Evolutionary conservation across 2,113 vertebrate species (phyloP).

Genomic region (Argyrosomus japonicus): DNA sequence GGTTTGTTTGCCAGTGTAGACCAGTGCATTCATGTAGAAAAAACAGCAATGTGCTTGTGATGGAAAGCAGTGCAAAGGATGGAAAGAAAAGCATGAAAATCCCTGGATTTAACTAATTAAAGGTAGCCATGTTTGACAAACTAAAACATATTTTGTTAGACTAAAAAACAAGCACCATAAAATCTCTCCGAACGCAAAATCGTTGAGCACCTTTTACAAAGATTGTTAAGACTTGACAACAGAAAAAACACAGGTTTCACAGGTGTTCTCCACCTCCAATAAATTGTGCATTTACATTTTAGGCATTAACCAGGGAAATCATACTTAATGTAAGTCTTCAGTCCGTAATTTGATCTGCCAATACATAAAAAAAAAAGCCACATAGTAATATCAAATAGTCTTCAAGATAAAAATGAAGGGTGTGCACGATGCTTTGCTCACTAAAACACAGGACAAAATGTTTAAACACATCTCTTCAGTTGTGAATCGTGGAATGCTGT

Average conservation of each 20-base stretch:
- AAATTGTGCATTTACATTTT: slow-evolving; percentile 42
- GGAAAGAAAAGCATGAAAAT: neutral
- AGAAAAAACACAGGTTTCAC: neutral
- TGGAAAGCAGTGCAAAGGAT: slow-evolving; percentile 18
- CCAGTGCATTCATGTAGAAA: slow-evolving; percentile 36
- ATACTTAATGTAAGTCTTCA: slow-evolving; percentile 68
- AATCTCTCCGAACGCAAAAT: neutral
- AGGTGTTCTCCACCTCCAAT: neutral
- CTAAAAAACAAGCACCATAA: neutral
- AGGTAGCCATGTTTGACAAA: neutral
- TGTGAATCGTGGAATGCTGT: slow-evolving; percentile 45
- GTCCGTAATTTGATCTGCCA: slow-evolving; percentile 38
- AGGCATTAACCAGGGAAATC: slow-evolving; percentile 44
- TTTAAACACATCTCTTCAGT: slow-evolving; percentile 25
- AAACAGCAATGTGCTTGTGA: neutral
- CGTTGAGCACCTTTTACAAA: slow-evolving; percentile 9
- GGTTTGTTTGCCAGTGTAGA: slow-evolving; percentile 47
- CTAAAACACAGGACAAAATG: slow-evolving; percentile 23
- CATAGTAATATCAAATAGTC: slow-evolving; percentile 8
- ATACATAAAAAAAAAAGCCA: slow-evolving; percentile 8
- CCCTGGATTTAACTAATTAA: neutral
- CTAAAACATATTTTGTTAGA: neutral
- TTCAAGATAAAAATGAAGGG: neutral
- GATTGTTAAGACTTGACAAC: neutral
- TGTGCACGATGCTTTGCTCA: slow-evolving; percentile 25